Percentiles rank a stretch among this genome's conserved stretches.
Evolutionary conservation across 2,113 vertebrate species (phyloP).

Genomic region (Monopterus albus): DNA sequence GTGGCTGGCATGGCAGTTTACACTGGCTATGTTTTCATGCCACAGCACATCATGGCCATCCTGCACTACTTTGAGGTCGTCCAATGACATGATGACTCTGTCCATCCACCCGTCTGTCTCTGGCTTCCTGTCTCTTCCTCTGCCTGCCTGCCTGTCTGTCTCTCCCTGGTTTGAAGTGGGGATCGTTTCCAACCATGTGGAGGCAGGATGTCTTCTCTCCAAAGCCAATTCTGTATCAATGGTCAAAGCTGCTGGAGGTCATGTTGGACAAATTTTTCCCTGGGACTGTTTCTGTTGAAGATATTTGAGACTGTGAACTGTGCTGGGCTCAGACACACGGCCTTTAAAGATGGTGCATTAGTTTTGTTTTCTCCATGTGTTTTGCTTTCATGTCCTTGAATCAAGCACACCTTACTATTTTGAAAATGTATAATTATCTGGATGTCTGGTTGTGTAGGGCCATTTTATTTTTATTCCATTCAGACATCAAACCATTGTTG

Average conservation of each 20-base stretch:
- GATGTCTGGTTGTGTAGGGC: neutral
- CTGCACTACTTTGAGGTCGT: constrained; percentile 97
- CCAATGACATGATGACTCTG: constrained; percentile 80
- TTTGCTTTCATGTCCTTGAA: neutral
- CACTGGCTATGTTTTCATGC: constrained; percentile 98
- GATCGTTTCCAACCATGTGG: neutral
- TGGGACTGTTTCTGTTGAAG: neutral
- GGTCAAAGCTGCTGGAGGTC: neutral
- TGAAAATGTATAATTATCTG: neutral
- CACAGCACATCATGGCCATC: constrained; percentile 99
- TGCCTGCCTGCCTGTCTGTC: neutral
- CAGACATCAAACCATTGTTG: constrained; percentile 3
- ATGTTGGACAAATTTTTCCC: neutral
- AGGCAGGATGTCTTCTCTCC: neutral
- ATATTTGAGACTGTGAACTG: neutral
- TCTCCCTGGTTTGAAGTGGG: neutral
- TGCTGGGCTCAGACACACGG: neutral
- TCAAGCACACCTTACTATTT: constrained; percentile 18
- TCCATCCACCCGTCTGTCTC: neutral
- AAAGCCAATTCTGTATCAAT: neutral
- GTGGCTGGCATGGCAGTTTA: constrained; percentile 95
- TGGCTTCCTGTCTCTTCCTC: constrained; percentile 17
- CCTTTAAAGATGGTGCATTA: neutral
- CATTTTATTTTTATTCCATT: neutral
- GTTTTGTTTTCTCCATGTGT: neutral